These are phyloP conservation scores for Netelia virgata DNA, from an alignment of 2,888 invertebrate genomes.

Conservation along the genomic window DNA sequence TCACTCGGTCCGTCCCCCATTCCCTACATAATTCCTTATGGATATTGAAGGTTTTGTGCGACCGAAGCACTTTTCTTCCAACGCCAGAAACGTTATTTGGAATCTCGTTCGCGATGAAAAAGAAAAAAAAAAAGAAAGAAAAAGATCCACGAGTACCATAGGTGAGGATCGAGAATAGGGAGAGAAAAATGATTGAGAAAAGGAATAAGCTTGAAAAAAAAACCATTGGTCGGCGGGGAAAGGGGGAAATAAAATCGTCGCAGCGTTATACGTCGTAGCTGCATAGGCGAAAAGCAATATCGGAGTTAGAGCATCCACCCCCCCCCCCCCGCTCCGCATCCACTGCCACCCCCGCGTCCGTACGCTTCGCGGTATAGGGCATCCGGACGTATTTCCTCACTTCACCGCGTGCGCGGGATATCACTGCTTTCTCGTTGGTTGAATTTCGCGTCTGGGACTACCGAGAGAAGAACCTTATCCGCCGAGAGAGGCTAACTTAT, in stretches of 20 bases:
- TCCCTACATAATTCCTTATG: conserved; percentile 46
- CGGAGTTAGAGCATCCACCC: conserved; percentile 46
- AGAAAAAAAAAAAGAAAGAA: conserved; percentile 4
- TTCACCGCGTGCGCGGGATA: conserved; percentile 40
- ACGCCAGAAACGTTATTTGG: conserved; percentile 53
- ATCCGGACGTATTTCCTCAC: conserved; percentile 56
- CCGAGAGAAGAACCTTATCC: conserved; percentile 56
- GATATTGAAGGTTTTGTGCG: conserved; percentile 62
- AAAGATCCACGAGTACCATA: conserved; percentile 15
- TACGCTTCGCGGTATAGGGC: neutral
- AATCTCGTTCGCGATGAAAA: conserved; percentile 43
- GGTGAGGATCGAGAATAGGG: conserved; percentile 42
- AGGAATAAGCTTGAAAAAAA: conserved; percentile 44
- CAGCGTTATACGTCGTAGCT: conserved; percentile 52
- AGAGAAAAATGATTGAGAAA: conserved; percentile 55
- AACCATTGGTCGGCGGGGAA: neutral
- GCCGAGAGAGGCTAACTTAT: conserved; percentile 57
- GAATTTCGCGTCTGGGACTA: conserved; percentile 48
- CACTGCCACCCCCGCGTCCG: neutral
- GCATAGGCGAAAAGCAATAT: conserved; percentile 68
- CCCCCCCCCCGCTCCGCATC: neutral
- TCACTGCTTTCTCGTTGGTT: conserved; percentile 38
- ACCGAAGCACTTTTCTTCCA: conserved; percentile 46
- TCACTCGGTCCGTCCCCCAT: neutral
- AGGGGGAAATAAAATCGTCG: conserved; percentile 15